A percentile compares a stretch with the other conserved stretches of the same genome.
phyloP scores from a whole-genome alignment of 2,888 invertebrate genomes.

The Pseudanteris insignis region DNA sequence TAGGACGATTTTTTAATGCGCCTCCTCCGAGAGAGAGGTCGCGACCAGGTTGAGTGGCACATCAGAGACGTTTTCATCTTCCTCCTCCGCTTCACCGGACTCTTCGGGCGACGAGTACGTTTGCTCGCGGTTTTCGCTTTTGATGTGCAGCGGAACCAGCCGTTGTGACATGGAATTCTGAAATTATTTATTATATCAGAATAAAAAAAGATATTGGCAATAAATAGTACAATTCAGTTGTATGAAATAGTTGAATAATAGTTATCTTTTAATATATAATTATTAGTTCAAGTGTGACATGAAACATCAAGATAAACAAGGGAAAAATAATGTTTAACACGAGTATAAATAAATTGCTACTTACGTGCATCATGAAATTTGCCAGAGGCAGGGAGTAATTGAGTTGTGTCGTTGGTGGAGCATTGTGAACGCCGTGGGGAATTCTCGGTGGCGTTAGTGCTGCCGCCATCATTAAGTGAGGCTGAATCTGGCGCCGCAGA shows the following conservation, averaged over 20 bases:
- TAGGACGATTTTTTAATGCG: slow-evolving; percentile 65
- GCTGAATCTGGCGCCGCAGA: slow-evolving; percentile 76
- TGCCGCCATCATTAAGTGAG: slow-evolving; percentile 75
- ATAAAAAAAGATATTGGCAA: not conserved
- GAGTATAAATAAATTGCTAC: slow-evolving; percentile 43
- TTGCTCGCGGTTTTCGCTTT: slow-evolving; percentile 58
- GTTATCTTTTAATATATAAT: no score
- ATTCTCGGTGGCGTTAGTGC: slow-evolving; percentile 70
- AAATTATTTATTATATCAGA: slow-evolving; percentile 4
- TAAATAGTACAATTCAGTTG: not conserved
- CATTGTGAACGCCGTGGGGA: slow-evolving; percentile 57
- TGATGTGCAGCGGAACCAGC: slow-evolving; percentile 54
- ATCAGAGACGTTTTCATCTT: slow-evolving; percentile 70
- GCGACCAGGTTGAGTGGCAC: slow-evolving; percentile 77
- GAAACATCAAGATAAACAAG: no score
- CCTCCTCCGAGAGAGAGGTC: slow-evolving; percentile 74
- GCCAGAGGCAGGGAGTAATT: slow-evolving; percentile 60
- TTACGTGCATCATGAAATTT: slow-evolving; percentile 63
- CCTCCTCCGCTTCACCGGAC: slow-evolving; percentile 61
- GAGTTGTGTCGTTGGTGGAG: slow-evolving; percentile 55
- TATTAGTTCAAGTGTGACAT: no score
- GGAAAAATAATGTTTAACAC: not conserved
- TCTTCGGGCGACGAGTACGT: slow-evolving; percentile 54
- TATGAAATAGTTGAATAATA: not conserved
- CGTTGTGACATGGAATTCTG: slow-evolving; percentile 39